Evolutionary conservation across 2,888 invertebrate genomes (phyloP).

Genomic region (Electrophaes corylata): DNA sequence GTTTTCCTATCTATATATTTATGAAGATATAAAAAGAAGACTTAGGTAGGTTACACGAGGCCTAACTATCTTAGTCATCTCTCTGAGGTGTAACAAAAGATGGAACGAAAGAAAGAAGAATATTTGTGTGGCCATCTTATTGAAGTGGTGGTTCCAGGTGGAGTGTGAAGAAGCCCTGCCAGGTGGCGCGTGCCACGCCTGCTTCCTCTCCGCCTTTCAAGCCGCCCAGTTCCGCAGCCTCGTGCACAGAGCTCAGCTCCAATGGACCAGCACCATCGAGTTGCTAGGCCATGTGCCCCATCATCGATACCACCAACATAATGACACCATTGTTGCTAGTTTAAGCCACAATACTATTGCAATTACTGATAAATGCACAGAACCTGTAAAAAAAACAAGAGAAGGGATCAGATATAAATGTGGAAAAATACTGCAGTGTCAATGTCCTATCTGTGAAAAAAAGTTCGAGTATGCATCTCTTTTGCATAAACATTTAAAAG

Average conservation of each 20-base stretch:
- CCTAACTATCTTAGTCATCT: no score
- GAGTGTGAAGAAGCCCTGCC: constrained; percentile 63
- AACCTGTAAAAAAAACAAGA: constrained; percentile 12
- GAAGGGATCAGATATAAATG: constrained; percentile 35
- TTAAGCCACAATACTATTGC: constrained; percentile 51
- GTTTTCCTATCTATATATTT: no score
- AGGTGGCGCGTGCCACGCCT: constrained; percentile 61
- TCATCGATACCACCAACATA: constrained; percentile 21
- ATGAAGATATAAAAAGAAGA: no score
- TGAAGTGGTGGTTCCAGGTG: constrained; percentile 73
- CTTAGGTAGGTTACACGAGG: no score
- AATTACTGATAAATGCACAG: constrained; percentile 42
- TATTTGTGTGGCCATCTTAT: constrained; percentile 66
- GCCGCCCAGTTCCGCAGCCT: constrained; percentile 64
- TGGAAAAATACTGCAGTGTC: constrained; percentile 41
- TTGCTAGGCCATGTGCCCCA: constrained; percentile 53
- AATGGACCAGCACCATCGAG: constrained; percentile 59
- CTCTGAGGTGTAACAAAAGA: not conserved
- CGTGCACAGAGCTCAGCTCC: constrained; percentile 53
- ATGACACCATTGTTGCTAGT: constrained; percentile 48
- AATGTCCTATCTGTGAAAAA: constrained; percentile 66
- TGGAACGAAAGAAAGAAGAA: not conserved
- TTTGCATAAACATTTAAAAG: constrained; percentile 64
- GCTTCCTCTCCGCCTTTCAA: constrained; percentile 57
- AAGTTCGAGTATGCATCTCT: constrained; percentile 55